These are phyloP conservation scores for Catharus minimus DNA, from an alignment of 2,113 vertebrate genomes.

Conservation along the genomic window DNA sequence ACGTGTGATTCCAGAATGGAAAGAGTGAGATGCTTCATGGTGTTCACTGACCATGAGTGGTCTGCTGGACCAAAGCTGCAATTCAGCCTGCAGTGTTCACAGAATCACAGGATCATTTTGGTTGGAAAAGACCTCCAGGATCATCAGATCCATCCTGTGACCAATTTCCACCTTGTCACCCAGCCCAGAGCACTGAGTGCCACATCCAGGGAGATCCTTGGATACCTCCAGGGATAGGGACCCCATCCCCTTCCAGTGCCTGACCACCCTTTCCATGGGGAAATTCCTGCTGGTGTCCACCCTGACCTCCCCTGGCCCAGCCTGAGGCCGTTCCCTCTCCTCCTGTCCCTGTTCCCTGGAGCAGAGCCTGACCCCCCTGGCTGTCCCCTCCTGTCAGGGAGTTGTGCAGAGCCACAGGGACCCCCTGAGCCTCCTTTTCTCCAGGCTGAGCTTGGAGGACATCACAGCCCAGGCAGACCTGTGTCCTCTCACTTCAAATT, in stretches of 20 bases:
- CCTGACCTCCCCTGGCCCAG: neutral
- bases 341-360: neutral
- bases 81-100: neutral
- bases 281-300: neutral
- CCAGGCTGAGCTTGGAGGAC: neutral
- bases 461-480: neutral
- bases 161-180: neutral
- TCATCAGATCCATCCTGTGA: neutral
- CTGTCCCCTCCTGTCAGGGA: neutral
- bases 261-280: rapidly evolving
- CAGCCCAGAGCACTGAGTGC: neutral
- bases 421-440: neutral
- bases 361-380: rapidly evolving
- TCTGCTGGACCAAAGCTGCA: neutral
- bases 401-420: neutral
- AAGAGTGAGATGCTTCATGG: neutral
- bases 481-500: neutral
- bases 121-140: neutral
- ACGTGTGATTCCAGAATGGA: neutral
- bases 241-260: rapidly evolving
- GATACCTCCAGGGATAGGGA: neutral
- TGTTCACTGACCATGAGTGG: neutral
- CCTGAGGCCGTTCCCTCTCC: rapidly evolving
- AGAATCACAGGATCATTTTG: neutral
- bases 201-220: neutral